These are phyloP conservation scores for Cacatua alba DNA, from an alignment of 2,113 vertebrate species.

Conservation along the genomic window DNA sequence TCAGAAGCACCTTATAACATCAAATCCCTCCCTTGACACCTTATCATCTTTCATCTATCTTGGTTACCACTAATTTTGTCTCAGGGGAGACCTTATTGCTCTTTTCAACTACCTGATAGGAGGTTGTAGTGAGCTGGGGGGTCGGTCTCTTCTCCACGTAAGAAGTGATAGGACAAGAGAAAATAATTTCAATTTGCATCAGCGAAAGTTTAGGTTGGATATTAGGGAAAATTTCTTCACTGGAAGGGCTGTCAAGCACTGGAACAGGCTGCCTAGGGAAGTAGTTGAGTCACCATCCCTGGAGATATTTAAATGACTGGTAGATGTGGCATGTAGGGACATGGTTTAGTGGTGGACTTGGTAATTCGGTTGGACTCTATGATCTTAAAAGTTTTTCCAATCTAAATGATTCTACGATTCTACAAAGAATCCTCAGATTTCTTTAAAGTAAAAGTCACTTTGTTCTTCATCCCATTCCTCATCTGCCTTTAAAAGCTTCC, in stretches of 20 bases:
- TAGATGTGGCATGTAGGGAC: background rate
- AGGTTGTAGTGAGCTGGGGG: rapidly evolving
- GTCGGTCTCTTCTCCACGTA: rapidly evolving
- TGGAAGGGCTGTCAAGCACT: background rate
- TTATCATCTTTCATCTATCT: background rate
- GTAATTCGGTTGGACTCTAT: background rate
- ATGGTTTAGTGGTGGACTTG: background rate
- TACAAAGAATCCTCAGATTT: background rate
- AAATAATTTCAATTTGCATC: background rate
- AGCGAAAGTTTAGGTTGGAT: background rate
- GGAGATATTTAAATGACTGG: background rate
- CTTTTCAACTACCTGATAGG: background rate
- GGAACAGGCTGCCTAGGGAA: background rate
- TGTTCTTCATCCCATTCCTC: background rate
- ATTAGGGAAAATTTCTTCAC: background rate
- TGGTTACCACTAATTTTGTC: background rate
- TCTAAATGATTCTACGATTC: background rate
- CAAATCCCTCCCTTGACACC: background rate
- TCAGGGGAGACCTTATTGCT: rapidly evolving
- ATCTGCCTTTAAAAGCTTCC: background rate
- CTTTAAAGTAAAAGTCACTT: background rate
- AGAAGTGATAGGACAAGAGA: rapidly evolving
- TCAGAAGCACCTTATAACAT: background rate
- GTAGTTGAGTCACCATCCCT: background rate
- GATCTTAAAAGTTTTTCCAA: background rate